Evolutionary conservation across 2,888 invertebrate species (phyloP), one percentile per base, ranked within the genome.

Genomic region (Amblyteles armatorius): DNA sequence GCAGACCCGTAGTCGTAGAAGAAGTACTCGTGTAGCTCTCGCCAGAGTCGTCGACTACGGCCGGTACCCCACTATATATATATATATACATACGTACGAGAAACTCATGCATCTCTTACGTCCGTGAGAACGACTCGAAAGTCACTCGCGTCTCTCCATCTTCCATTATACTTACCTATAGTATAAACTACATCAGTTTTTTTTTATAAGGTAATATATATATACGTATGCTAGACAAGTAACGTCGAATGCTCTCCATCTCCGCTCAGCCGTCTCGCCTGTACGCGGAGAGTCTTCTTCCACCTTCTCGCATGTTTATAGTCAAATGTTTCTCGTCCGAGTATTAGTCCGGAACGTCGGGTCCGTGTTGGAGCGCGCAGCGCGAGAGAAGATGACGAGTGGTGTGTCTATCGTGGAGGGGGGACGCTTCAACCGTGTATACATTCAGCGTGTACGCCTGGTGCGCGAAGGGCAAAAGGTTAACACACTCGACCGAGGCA

Each of bases 51-150:
- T 48, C 48, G 33, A 40, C 33, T 33, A 13, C 57, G n/a, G 44
- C 22, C n/a, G 4, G 60, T 73, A 22, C 26, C 36, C 40, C 69
- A 6, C n/a, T 6, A 22, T 22, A 11, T 55, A 19, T 55, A 55
- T 19, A 55, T 19, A 55, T 55, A 63, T 33, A 6, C 16, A 63
- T 3, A 48, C 13, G n/a, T 5, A n/a, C 16, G 33, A 33, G 33
- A 48, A 50, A 65, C 60, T 73, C 73, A 48, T 60, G 44, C 63
- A 63, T 65, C 63, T 63, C 50, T 65, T 48, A 40, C 33, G 48
- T 50, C 65, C 74, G 74, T 76, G 74, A 76, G 74, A 76, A 76
- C 63, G 65, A 76, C 74, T 76, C 74, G 63, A 76, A 76, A 76
- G 74, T 76, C 50, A 76, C 63, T 76, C 50, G 50, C 63, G 11